phyloP scores from a whole-genome alignment of 2,888 invertebrate species.

The Homarus gammarus region DNA sequence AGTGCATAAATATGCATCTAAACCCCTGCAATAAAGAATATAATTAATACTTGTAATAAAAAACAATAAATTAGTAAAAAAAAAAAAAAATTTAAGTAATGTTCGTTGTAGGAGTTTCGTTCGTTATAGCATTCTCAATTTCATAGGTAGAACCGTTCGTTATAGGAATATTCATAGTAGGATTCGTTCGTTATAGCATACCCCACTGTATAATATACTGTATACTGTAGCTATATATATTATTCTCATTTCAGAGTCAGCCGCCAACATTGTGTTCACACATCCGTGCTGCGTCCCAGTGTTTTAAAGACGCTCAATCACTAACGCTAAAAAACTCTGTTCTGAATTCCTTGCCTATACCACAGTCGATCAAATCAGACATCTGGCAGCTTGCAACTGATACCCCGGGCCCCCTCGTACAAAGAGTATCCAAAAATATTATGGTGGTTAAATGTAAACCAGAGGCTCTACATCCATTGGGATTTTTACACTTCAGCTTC shows the following conservation, averaged over 20 bases:
- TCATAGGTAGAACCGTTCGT: too few species aligned
- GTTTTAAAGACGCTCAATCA: constrained; percentile 83
- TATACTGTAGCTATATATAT: too few species aligned
- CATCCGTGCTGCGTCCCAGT: constrained; percentile 84
- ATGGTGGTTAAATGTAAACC: constrained; percentile 87
- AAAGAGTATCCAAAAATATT: constrained; percentile 85
- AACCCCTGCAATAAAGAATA: too few species aligned
- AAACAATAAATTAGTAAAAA: too few species aligned
- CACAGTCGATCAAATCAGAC: constrained; percentile 83
- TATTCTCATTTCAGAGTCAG: constrained; percentile 42
- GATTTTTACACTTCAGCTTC: constrained; percentile 86
- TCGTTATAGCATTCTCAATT: too few species aligned
- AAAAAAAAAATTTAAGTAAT: too few species aligned
- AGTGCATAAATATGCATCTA: too few species aligned
- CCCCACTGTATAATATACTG: too few species aligned
- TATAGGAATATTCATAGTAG: too few species aligned
- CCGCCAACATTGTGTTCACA: constrained; percentile 82
- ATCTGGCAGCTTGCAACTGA: constrained; percentile 84
- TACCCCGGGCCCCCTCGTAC: constrained; percentile 84
- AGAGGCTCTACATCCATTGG: constrained; percentile 84
- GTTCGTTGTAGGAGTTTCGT: too few species aligned
- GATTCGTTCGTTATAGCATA: too few species aligned
- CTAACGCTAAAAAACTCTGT: constrained; percentile 84
- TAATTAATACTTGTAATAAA: too few species aligned
- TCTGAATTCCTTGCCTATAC: constrained; percentile 83